These are phyloP conservation scores for Dryadula phaetusa DNA, from an alignment of 2,888 invertebrate species.

Conservation along the genomic window DNA sequence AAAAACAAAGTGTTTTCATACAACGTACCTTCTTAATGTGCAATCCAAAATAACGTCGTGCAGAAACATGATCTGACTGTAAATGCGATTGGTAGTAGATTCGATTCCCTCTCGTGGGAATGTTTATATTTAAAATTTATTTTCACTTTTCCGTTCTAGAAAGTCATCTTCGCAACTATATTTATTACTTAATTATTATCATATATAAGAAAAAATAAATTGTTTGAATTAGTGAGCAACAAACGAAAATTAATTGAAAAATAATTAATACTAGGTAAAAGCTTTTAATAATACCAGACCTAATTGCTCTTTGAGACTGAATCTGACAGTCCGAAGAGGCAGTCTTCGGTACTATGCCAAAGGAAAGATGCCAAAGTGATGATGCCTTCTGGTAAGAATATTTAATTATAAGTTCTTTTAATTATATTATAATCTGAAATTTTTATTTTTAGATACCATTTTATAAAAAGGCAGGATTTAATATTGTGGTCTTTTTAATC, in stretches of 20 bases:
- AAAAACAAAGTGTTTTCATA: too few species aligned
- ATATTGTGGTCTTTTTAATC: too few species aligned
- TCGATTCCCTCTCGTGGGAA: too few species aligned
- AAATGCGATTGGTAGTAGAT: too few species aligned
- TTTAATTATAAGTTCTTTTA: slow-evolving; percentile 7
- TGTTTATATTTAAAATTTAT: too few species aligned
- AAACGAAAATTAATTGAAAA: neutral
- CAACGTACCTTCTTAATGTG: too few species aligned
- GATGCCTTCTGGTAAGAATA: slow-evolving; percentile 2
- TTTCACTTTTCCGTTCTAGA: too few species aligned
- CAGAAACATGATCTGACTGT: too few species aligned
- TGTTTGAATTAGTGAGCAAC: neutral
- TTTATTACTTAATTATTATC: too few species aligned
- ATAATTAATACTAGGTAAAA: slow-evolving; percentile 11
- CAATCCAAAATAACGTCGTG: too few species aligned
- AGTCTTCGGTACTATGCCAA: neutral
- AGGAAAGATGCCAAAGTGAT: slow-evolving; percentile 12
- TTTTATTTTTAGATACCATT: neutral
- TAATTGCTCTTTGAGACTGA: slow-evolving; percentile 13
- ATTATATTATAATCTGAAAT: neutral
- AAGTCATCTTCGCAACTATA: too few species aligned
- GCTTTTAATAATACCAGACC: neutral
- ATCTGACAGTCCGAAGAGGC: slow-evolving; percentile 7
- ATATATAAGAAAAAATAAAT: neutral
- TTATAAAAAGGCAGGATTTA: too few species aligned